phyloP scores from a whole-genome alignment of 2,797 vertebrate species.

The Semotilus atromaculatus region DNA sequence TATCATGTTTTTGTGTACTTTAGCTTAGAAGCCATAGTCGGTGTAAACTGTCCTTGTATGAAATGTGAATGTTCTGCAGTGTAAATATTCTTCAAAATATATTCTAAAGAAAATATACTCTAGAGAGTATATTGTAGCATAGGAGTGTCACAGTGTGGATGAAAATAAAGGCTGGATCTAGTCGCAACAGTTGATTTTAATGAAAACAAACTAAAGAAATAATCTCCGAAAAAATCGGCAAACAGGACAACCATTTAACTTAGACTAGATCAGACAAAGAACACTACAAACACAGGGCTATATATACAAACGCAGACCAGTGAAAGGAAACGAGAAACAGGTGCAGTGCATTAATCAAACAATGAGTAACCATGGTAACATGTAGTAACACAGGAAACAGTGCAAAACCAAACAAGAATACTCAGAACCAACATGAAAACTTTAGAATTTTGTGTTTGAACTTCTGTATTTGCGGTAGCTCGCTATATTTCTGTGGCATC shows the following conservation, averaged over 20 bases:
- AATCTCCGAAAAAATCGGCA: rapidly evolving
- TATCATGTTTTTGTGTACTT: not conserved
- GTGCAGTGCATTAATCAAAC: not conserved
- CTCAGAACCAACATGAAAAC: no score
- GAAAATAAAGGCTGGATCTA: not conserved
- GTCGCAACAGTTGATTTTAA: not conserved
- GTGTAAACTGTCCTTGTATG: not conserved
- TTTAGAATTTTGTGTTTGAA: not conserved
- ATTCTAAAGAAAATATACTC: not conserved
- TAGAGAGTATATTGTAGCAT: not conserved
- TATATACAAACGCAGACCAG: not conserved
- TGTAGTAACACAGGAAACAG: not conserved
- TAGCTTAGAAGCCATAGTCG: not conserved
- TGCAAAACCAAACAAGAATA: not conserved
- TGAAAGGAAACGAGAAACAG: not conserved
- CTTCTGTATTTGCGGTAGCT: no score
- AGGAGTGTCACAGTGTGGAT: no score
- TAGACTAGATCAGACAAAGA: not conserved
- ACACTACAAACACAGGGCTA: not conserved
- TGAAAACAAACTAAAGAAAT: not conserved
- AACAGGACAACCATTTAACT: not conserved
- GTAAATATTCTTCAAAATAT: not conserved
- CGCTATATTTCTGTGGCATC: not conserved
- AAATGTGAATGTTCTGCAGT: not conserved
- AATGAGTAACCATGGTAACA: not conserved